These are phyloP conservation scores for Cryptus viduatorius DNA, from an alignment of 2,888 invertebrate species.

Conservation along the genomic window DNA sequence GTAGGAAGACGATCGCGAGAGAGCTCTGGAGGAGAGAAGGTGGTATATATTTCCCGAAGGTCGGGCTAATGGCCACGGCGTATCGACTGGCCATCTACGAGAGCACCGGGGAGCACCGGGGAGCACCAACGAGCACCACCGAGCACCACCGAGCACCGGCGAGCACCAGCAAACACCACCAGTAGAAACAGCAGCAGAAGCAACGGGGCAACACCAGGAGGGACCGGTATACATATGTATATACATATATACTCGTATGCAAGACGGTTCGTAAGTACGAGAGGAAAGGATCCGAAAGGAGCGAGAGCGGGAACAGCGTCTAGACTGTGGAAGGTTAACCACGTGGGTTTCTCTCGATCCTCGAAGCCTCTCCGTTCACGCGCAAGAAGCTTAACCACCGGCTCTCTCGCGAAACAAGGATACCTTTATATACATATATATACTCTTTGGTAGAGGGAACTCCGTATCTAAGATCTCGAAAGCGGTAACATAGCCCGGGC, in stretches of 20 bases:
- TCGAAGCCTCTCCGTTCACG: neutral
- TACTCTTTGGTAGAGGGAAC: no score
- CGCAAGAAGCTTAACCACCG: neutral
- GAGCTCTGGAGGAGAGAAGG: conserved; percentile 71
- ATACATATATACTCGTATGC: conserved; percentile 39
- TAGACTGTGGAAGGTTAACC: conserved; percentile 63
- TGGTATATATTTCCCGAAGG: conserved; percentile 75
- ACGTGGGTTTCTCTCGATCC: conserved; percentile 57
- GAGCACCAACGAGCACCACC: conserved; percentile 66
- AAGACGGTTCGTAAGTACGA: conserved; percentile 44
- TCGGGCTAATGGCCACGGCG: conserved; percentile 76
- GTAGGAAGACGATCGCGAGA: conserved; percentile 19
- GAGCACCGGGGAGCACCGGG: conserved; percentile 65
- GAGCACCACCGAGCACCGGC: conserved; percentile 27
- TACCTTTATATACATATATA: neutral
- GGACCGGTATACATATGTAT: conserved; percentile 26
- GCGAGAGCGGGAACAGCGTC: conserved; percentile 48
- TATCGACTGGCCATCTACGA: conserved; percentile 76
- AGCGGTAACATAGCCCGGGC: neutral
- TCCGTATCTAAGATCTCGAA: conserved; percentile 19
- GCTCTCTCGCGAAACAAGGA: conserved; percentile 28
- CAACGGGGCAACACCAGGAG: conserved; percentile 14
- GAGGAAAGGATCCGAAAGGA: conserved; percentile 36
- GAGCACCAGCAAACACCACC: neutral
- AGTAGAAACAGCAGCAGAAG: conserved; percentile 26